Percentiles rank a stretch among this genome's conserved stretches.
phyloP scores from a whole-genome alignment of 2,113 vertebrate genomes.

The Ranitomeya variabilis region DNA sequence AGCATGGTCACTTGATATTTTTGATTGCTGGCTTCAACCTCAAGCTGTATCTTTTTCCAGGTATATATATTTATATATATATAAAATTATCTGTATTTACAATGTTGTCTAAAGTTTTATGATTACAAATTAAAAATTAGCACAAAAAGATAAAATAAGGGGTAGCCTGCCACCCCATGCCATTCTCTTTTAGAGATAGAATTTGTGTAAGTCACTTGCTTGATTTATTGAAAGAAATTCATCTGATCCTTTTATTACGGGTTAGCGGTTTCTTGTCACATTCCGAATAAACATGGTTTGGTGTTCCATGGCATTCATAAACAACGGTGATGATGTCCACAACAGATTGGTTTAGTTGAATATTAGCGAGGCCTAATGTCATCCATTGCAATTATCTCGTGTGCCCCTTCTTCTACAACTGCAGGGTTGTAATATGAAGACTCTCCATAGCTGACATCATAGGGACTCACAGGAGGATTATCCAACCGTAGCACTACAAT shows the following conservation, averaged over 20 bases:
- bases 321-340: not conserved
- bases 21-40: not conserved
- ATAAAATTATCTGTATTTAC: not conserved
- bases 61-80: not conserved
- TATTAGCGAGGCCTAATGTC: slow-evolving; percentile 60
- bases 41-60: not conserved
- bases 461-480: slow-evolving; percentile 70
- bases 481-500: slow-evolving; percentile 82
- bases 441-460: slow-evolving; percentile 68
- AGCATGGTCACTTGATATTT: not conserved
- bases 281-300: not conserved
- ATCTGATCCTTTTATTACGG: not conserved
- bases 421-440: slow-evolving; percentile 72
- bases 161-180: not conserved
- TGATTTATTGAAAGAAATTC: not conserved
- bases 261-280: not conserved
- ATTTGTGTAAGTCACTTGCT: not conserved
- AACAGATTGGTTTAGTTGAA: not conserved
- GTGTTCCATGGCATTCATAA: not conserved
- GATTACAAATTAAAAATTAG: not conserved
- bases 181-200: not conserved
- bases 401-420: slow-evolving; percentile 48
- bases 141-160: not conserved
- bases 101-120: not conserved
- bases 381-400: slow-evolving; percentile 65